Evolutionary conservation across 2,113 vertebrate species (phyloP).

Genomic region (Mugil cephalus): DNA sequence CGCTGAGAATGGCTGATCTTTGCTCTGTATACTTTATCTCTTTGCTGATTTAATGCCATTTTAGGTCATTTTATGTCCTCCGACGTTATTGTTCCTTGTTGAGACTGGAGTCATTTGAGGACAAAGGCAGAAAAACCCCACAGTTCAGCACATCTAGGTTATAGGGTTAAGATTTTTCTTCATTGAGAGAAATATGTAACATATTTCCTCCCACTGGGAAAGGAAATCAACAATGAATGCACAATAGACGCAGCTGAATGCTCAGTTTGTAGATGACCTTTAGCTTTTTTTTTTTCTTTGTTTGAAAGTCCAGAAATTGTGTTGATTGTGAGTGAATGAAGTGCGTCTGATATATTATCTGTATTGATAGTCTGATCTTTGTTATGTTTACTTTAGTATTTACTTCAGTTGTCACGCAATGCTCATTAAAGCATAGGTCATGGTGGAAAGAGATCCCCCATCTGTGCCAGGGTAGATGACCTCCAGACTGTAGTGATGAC

Average conservation of each 20-base stretch:
- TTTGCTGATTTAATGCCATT: not conserved
- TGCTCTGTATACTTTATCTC: not conserved
- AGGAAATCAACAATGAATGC: slow-evolving; percentile 10
- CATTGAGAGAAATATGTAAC: slow-evolving; percentile 8
- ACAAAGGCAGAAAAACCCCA: slow-evolving; percentile 1
- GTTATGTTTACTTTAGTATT: too few species aligned
- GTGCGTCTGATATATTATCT: too few species aligned
- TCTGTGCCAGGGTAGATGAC: too few species aligned
- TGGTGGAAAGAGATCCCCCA: too few species aligned
- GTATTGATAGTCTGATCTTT: too few species aligned
- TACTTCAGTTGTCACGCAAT: too few species aligned
- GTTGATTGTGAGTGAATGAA: not conserved
- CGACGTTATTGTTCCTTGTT: not conserved
- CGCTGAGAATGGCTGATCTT: not conserved
- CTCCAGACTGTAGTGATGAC: too few species aligned
- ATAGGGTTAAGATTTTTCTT: slow-evolving; percentile 2
- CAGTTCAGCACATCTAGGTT: not conserved
- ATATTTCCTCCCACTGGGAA: slow-evolving; percentile 20
- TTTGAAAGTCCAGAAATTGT: not conserved
- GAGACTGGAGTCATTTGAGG: slow-evolving; percentile 5
- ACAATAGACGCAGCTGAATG: slow-evolving; percentile 31
- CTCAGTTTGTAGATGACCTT: slow-evolving; percentile 24
- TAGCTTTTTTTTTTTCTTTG: slow-evolving; percentile 23
- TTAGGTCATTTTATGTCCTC: not conserved
- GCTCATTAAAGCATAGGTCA: too few species aligned